Base-by-base conservation (phyloP, 2,888 invertebrate genomes). In the Drosophila nr. medialis region DNA sequence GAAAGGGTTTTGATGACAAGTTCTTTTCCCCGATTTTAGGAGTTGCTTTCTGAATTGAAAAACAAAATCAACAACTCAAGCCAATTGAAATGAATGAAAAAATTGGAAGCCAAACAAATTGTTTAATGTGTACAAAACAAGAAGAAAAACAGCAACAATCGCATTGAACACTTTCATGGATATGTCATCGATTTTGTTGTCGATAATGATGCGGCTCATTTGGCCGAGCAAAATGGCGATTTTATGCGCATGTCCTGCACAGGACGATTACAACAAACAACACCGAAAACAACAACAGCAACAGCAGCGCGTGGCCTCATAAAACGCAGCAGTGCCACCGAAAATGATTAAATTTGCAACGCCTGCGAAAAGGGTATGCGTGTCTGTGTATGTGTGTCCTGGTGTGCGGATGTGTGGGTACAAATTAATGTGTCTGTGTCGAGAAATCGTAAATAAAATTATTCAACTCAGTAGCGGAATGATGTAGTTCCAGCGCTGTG, bases 161-260 rank as follows among this genome's bases (percentile, higher is more conserved):
- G 38, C 38, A 40, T 13, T 24, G 42, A 73, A 77, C 68, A 72
- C 51, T 63, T 77, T 64, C 42, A 54, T 53, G 71, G 49, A 24
- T 66, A 64, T 79, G 82, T 70, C 76, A 76, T 76, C 70, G 76
- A 72, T 75, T 63, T 42, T 74, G 65, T 42, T 65, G 75, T 40
- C 72, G 82, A 89, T 84, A 84, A 84, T 84, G 81, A 79, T 79
- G 72, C 83, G 86, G 72, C 84, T 86, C 89, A 85, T 72, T 89
- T 75, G 83, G 59, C 62, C 71, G 48, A 30, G 50, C 54, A 67
- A 73, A 89, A 81, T 72, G 72, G 65, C 72, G 53, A 45, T 60
- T 80, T 80, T 71, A 77, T 80, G 67, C 60, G 27, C 34, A 48
- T 50, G 30, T 42, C 45, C 58, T 49, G 49, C 30, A 51, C 6